Conservation (phyloP, 2,797 vertebrate genomes). For the Rhabdomys pumilio region DNA sequence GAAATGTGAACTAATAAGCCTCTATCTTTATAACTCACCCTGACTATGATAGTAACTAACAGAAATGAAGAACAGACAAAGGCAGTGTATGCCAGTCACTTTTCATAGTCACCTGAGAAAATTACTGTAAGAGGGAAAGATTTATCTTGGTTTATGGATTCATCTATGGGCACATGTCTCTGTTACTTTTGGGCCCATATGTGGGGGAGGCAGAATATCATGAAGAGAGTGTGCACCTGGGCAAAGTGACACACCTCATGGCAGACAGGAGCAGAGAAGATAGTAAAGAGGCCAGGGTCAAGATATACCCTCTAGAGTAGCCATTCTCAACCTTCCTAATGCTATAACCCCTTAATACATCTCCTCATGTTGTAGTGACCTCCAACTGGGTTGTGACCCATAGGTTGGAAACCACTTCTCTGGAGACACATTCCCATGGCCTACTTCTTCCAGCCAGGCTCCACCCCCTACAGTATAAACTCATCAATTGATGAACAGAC, state of each 20-base stretch:
- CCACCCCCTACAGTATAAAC: neutral
- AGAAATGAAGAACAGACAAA: neutral
- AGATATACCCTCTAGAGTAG: neutral
- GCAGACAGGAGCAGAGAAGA: neutral
- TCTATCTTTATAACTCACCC: neutral
- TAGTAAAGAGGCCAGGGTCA: neutral
- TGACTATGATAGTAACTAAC: neutral
- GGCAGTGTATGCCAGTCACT: neutral
- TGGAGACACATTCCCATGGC: too few relatives aligned
- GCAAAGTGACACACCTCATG: neutral
- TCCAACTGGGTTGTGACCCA: neutral
- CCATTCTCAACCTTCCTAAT: neutral
- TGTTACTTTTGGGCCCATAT: neutral
- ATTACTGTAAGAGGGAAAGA: neutral
- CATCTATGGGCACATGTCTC: neutral
- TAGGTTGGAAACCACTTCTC: neutral
- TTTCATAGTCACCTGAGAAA: neutral
- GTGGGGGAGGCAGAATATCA: too few relatives aligned
- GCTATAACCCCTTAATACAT: neutral
- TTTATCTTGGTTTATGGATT: neutral
- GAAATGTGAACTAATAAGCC: neutral
- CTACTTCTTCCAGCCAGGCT: neutral
- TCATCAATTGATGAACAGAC: neutral
- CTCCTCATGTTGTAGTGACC: neutral
- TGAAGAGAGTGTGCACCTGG: too few relatives aligned